Conservation (phyloP, 2,888 invertebrate genomes). For the Agelastica alni region DNA sequence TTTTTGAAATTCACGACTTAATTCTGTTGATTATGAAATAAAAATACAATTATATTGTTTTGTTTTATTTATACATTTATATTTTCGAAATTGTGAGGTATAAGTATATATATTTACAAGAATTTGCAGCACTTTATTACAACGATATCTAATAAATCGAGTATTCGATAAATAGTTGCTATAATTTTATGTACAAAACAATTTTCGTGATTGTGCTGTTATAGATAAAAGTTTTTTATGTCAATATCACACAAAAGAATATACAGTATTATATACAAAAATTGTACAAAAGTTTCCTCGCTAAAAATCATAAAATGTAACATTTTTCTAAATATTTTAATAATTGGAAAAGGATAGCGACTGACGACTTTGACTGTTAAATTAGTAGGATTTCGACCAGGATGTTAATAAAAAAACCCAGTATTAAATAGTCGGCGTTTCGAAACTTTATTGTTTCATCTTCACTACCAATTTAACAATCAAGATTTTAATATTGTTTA, state of each 20-base stretch:
- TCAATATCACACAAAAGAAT: conserved; percentile 16
- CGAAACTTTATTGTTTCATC: too few species aligned
- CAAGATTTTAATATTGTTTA: too few species aligned
- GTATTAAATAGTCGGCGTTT: too few species aligned
- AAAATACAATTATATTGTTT: conserved; percentile 9
- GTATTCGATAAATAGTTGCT: not conserved
- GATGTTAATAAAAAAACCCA: too few species aligned
- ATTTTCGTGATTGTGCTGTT: conserved; percentile 14
- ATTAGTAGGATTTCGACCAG: too few species aligned
- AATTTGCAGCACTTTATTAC: conserved; percentile 12
- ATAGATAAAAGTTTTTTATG: conserved; percentile 5
- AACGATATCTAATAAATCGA: conserved; percentile 1
- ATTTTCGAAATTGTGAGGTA: conserved; percentile 18
- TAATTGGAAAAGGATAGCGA: too few species aligned
- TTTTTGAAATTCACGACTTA: too few species aligned
- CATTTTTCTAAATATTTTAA: too few species aligned
- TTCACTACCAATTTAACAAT: too few species aligned
- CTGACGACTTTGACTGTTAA: too few species aligned
- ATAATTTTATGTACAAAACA: conserved; percentile 8
- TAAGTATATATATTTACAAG: conserved; percentile 19
- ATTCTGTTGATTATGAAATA: not conserved
- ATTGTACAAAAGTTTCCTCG: not conserved
- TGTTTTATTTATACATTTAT: conserved; percentile 22
- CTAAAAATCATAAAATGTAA: too few species aligned
- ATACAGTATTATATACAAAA: not conserved